Percentiles rank a stretch among this genome's conserved stretches.
These are phyloP conservation scores for Drosophila pseudotalamancana DNA, from an alignment of 2,888 invertebrate species.

Conservation along the genomic window DNA sequence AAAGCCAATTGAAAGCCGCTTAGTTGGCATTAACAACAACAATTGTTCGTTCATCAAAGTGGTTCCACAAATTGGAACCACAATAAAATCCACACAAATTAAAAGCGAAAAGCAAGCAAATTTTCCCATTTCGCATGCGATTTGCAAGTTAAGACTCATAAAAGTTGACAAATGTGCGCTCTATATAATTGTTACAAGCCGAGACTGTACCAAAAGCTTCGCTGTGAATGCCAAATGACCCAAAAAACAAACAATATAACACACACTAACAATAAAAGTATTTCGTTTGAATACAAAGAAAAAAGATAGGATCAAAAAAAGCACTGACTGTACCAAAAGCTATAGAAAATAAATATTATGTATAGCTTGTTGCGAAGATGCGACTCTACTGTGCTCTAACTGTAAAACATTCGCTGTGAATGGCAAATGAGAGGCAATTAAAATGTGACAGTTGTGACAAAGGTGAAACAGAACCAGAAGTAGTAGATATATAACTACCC, in stretches of 20 bases:
- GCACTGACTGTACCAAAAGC: background rate
- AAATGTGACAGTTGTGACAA: slow-evolving; percentile 5
- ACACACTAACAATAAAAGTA: slow-evolving; percentile 16
- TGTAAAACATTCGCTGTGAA: background rate
- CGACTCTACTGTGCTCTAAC: too few species aligned
- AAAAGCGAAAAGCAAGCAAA: slow-evolving; percentile 59
- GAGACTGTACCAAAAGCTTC: slow-evolving; percentile 10
- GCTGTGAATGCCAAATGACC: slow-evolving; percentile 27
- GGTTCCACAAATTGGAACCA: slow-evolving; percentile 24
- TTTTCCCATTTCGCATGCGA: slow-evolving; percentile 42
- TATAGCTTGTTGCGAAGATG: too few species aligned
- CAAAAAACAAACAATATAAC: slow-evolving; percentile 16
- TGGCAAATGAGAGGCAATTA: background rate
- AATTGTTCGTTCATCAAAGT: slow-evolving; percentile 18
- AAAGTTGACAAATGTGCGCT: slow-evolving; percentile 34
- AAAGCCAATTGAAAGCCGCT: slow-evolving; percentile 44
- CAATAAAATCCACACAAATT: slow-evolving; percentile 63
- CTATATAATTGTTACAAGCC: slow-evolving; percentile 17
- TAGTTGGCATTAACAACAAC: slow-evolving; percentile 26
- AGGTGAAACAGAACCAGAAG: background rate
- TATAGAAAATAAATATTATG: background rate
- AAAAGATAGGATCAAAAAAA: background rate
- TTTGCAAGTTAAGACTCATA: slow-evolving; percentile 6
- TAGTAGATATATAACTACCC: background rate
- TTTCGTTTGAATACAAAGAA: background rate